phyloP scores from a whole-genome alignment of 2,113 vertebrate species.

The Elanus axillaris region DNA sequence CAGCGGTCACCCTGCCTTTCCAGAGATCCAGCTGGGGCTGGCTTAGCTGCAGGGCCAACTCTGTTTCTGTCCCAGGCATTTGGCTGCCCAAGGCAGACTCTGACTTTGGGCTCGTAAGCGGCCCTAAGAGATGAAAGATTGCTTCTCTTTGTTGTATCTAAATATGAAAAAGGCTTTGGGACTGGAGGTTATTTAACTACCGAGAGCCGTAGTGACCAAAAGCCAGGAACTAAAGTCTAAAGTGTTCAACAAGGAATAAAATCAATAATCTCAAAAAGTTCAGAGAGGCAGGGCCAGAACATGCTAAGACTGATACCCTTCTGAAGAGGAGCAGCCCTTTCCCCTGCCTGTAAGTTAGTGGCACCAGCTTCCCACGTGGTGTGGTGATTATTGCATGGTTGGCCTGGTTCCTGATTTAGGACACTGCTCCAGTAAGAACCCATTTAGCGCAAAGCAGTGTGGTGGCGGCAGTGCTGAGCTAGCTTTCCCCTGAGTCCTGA shows the following conservation, averaged over 20 bases:
- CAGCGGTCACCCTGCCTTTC: background rate
- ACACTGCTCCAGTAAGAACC: background rate
- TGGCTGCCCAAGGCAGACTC: background rate
- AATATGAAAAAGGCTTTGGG: background rate
- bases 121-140: background rate
- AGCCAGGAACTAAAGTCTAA: background rate
- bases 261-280: background rate
- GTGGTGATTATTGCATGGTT: rapidly evolving
- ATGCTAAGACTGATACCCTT: background rate
- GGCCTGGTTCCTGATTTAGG: background rate
- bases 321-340: background rate
- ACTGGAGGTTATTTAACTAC: background rate
- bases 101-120: background rate
- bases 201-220: background rate
- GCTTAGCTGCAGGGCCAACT: background rate
- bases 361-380: background rate
- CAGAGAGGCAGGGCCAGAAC: background rate
- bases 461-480: background rate
- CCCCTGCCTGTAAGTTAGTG: background rate
- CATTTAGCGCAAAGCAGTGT: background rate
- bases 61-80: background rate
- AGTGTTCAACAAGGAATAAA: background rate
- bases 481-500: background rate
- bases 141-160: background rate
- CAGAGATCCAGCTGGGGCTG: background rate